These are phyloP conservation scores for Oryzias celebensis DNA, from an alignment of 2,113 vertebrate genomes.

Conservation along the genomic window DNA sequence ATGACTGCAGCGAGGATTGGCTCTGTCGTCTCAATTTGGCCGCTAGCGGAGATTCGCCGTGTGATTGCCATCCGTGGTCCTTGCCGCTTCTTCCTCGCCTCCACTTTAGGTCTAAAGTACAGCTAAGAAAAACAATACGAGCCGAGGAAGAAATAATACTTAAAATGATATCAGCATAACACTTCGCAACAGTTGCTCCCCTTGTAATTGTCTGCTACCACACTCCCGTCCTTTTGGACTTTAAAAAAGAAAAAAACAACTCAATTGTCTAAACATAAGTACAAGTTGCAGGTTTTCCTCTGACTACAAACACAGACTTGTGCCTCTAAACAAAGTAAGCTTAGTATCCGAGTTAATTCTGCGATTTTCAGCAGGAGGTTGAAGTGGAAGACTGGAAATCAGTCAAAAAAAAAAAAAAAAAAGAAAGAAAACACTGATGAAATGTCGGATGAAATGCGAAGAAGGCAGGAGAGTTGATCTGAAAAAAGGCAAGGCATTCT, in stretches of 20 bases:
- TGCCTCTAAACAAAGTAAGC: slow-evolving; percentile 44
- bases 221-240: slow-evolving; percentile 32
- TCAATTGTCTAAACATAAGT: slow-evolving; percentile 42
- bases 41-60: slow-evolving; percentile 8
- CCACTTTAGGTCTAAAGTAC: slow-evolving; percentile 16
- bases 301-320: slow-evolving; percentile 34
- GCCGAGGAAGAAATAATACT: slow-evolving; percentile 42
- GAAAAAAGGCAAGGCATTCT: slow-evolving; percentile 87
- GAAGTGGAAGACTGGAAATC: slow-evolving; percentile 48
- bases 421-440: slow-evolving; percentile 26
- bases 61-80: slow-evolving; percentile 24
- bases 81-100: slow-evolving; percentile 9
- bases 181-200: slow-evolving; percentile 3
- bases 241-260: slow-evolving; percentile 18
- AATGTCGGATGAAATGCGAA: slow-evolving; percentile 59
- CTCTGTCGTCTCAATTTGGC: slow-evolving; percentile 33
- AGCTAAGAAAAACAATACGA: slow-evolving; percentile 24
- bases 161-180: slow-evolving; percentile 21
- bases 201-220: slow-evolving; percentile 23
- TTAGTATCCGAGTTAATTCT: slow-evolving; percentile 38
- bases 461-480: slow-evolving; percentile 75
- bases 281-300: neutral
- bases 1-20: slow-evolving; percentile 20
- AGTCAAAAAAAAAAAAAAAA: slow-evolving; percentile 9
- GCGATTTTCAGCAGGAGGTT: slow-evolving; percentile 46